Base-by-base conservation (phyloP, 2,888 invertebrate genomes). In the Archips xylosteana region DNA sequence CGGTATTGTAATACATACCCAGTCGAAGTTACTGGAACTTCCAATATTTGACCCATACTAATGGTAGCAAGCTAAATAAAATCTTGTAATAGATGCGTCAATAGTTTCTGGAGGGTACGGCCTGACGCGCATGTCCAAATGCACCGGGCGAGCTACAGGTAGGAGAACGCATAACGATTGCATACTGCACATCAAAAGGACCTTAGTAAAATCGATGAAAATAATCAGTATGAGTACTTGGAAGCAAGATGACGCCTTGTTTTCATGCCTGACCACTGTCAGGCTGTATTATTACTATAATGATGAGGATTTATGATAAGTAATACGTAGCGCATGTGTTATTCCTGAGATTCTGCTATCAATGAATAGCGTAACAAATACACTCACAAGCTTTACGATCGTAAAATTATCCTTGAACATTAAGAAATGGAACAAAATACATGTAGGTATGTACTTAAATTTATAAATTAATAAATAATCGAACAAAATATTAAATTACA, bases 71-170 rank as follows among this genome's bases (percentile, higher is more conserved):
- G 23, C 1, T 23, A 23, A 23, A 23, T 23, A 23, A 23, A 23
- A 23, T 0, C 23, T 23, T 23, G 23, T 23, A 67, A 63, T 70
- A 64, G 57, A 47, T 45, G n/a, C 45, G 70, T 63, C 63, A 32
- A 69, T 68, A 49, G 10, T 45, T 49, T 4, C 67, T 9, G 67
- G 67, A 49, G 74, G 47, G 61, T 75, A 76, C 75, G 77, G 59
- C 51, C 23, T 23, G 23, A 5, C 36, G 77, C 78, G 78, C 77
- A 76, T 62, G 78, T 57, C 76, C 62, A 62, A 68, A 39, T 73
- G 71, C 75, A 77, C 32, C 67, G 45, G 47, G 51, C 64, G 66
- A 61, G 57, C 13, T 60, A 62, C 74, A 64, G 57, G 67, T 71
- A 71, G 67, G 59, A 39, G 6, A 39, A 49, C 49, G 0, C n/a